Evolutionary conservation across 2,888 invertebrate genomes (phyloP), one percentile per base, ranked within the genome.

Genomic region (Netelia inedita): DNA sequence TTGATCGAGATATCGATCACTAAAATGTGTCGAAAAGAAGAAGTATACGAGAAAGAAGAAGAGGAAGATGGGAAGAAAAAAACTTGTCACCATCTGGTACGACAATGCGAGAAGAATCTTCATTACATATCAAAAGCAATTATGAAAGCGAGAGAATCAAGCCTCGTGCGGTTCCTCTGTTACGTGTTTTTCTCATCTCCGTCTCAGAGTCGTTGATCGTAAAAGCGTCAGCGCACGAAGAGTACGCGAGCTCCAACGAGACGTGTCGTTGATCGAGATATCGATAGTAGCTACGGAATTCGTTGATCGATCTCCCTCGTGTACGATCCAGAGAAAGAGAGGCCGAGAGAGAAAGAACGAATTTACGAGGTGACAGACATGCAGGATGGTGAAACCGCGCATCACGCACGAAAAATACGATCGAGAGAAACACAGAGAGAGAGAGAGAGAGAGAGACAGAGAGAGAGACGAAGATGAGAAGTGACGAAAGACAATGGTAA

Each of bases 341-440:
- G 79, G 46, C 82, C 83, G 83, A 79, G 79, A 73, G 83, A 85
- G 75, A 57, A 71, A 82, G 73, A 79, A 53, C 78, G 75, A 86
- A 86, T 86, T 86, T 86, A 86, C 85, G 86, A 86, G 86, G 86
- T 86, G 86, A 78, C 85, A 79, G 81, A 71, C 50, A 69, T 57
- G 61, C 72, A 59, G 46, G 65, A 19, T 63, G 57, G 57, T n/a
- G 14, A 74, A 50, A 61, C 50, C 28, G 66, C 28, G 55, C 41
- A 63, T 59, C 71, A 66, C 66, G 86, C 82, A 71, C 41, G 83
- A 87, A 86, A 76, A 75, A 86, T 81, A 80, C 61, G 78, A 66
- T 46, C 28, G 35, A 41, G 50, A 61, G 50, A 53, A 11, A 10
- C 43, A 61, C 21, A 63, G 19, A 43, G 78, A 78, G 79, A 53